A percentile compares a stretch with the other conserved stretches of the same genome.
Conservation (phyloP, 1,140 invertebrate species). For the Achroia grisella region DNA sequence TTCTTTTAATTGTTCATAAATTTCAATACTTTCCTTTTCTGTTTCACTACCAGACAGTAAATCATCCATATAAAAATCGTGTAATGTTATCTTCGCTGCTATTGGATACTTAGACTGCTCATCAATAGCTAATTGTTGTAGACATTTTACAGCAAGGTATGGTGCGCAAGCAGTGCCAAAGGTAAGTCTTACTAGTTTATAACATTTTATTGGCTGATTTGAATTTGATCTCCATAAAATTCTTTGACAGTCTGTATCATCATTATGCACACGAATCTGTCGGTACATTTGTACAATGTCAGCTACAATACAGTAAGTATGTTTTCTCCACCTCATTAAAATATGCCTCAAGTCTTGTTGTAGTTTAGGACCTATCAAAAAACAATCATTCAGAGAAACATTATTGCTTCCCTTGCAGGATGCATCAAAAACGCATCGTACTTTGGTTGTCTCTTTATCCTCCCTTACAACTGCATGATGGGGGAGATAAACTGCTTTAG, state of each 20-base stretch:
- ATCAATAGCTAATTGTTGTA: slow-evolving; percentile 8
- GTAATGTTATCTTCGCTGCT: slow-evolving; percentile 1
- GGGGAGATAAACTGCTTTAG: slow-evolving; percentile 26
- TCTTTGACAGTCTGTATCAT: slow-evolving; percentile 24
- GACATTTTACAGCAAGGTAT: neutral
- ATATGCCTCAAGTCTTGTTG: slow-evolving; percentile 39
- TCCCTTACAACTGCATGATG: too few species aligned
- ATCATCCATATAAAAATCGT: slow-evolving; percentile 10
- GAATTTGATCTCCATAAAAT: slow-evolving; percentile 24
- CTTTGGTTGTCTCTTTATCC: slow-evolving; percentile 23
- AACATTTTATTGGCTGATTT: slow-evolving; percentile 13
- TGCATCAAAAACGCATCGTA: slow-evolving; percentile 25
- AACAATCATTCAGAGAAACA: slow-evolving; percentile 27
- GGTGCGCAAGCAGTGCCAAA: slow-evolving; percentile 1
- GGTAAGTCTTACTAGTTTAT: slow-evolving; percentile 14
- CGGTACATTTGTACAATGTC: slow-evolving; percentile 53
- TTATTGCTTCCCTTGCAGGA: neutral
- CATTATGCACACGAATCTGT: slow-evolving; percentile 19
- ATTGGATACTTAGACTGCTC: slow-evolving; percentile 1
- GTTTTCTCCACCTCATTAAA: slow-evolving; percentile 35
- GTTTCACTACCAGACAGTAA: slow-evolving; percentile 5
- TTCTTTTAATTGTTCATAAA: slow-evolving; percentile 8
- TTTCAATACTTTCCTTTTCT: slow-evolving; percentile 14
- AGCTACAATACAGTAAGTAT: slow-evolving; percentile 28
- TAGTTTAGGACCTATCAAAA: too few species aligned